Percentiles rank a stretch among this genome's conserved stretches.
phyloP scores from a whole-genome alignment of 2,797 vertebrate genomes.

The Cirrhinus mrigala region DNA sequence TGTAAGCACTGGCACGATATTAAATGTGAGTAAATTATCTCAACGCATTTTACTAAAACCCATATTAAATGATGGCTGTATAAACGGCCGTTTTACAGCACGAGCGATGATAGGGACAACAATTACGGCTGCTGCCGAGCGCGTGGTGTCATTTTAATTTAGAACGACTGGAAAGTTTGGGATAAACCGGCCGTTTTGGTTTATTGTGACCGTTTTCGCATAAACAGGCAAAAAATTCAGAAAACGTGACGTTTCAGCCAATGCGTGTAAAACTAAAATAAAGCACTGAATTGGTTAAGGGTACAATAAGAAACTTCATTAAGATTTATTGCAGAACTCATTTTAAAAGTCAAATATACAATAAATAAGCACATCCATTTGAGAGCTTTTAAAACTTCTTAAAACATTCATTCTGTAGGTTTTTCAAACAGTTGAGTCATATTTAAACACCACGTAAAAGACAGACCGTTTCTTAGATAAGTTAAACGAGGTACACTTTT shows the following conservation, averaged over 20 bases:
- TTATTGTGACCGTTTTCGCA: conserved; percentile 2
- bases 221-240: neutral
- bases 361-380: conserved; percentile 44
- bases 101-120: conserved; percentile 48
- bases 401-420: conserved; percentile 17
- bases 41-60: conserved; percentile 64
- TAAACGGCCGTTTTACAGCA: conserved; percentile 72
- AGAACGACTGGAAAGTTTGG: conserved; percentile 25
- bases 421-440: conserved; percentile 30
- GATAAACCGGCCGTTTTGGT: neutral
- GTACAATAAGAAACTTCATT: conserved; percentile 15
- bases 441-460: conserved; percentile 28
- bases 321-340: conserved; percentile 50
- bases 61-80: conserved; percentile 67
- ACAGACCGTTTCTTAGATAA: conserved; percentile 15
- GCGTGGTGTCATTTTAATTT: conserved; percentile 27
- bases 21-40: conserved; percentile 75
- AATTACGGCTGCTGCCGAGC: conserved; percentile 2
- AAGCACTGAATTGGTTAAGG: neutral
- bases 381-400: conserved; percentile 35
- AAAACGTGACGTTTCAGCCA: neutral
- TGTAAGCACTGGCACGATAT: conserved; percentile 69
- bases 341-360: conserved; percentile 44
- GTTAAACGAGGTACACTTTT: conserved; percentile 28
- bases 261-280: neutral